Base-by-base conservation (phyloP, 2,797 vertebrate species). In the Parauchenoglanis punctatus region DNA sequence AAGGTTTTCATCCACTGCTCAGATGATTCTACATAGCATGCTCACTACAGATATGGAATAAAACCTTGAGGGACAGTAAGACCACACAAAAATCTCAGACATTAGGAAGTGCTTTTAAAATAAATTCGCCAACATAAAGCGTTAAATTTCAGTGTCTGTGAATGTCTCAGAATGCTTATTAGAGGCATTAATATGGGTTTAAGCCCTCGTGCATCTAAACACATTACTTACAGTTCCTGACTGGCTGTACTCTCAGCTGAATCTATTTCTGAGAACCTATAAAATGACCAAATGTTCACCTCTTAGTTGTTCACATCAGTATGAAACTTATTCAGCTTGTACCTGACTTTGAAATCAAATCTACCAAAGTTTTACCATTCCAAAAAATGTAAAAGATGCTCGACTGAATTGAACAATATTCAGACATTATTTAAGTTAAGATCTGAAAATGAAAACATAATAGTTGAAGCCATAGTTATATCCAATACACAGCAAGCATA, bases 91-190 rank as follows among this genome's bases (percentile, higher is more conserved):
- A 75, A n/a, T 12, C 44, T 75, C 25, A 49, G 31, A 40, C 17
- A 17, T 68, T 68, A 35, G 31, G 31, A 11, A 8, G n/a, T 4
- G 13, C 68, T 40, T 4, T 40, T 40, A 35, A 70, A 40, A 20
- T 72, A 20, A 73, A 73, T 23, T 44, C 13, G 17, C 13, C 46
- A 40, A 23, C 2, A 31, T 18, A 54, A 28, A 28, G 56, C 1
- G 15, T 8, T 54, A 18, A 54, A 56, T 28, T 77, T 15, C 18
- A 28, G 7, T 18, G 75, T 56, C 5, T 25, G 17, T 40, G 40
- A 40, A 40, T 40, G 40, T 78, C 35, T 78, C 8, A 31, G 52
- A 78, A 78, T 31, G n/a, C 75, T 77, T 28, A 56, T 77, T 78
- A 56, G 76, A 52, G 25, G 25, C 25, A 52, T 52, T 20, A 75